Conservation (phyloP, 1,140 invertebrate species). For the Oncopeltus fasciatus region DNA sequence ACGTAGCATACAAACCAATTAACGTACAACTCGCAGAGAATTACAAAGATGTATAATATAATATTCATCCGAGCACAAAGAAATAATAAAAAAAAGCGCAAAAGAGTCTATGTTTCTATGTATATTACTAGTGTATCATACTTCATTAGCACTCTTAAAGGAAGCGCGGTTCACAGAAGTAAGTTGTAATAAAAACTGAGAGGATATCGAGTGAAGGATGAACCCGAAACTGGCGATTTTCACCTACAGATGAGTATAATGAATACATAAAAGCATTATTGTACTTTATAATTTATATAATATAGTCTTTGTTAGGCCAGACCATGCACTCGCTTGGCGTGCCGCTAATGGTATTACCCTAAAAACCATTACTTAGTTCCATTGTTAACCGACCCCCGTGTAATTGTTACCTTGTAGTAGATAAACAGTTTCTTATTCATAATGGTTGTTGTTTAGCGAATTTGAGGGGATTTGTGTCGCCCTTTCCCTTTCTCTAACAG, state of each 20-base stretch:
- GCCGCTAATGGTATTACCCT: constrained; percentile 2
- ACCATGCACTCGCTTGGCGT: constrained; percentile 22
- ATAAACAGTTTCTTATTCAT: constrained; percentile 25
- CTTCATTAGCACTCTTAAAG: neutral
- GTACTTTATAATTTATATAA: constrained; percentile 19
- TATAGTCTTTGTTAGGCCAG: constrained; percentile 18
- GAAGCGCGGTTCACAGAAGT: neutral
- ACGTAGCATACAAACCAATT: neutral
- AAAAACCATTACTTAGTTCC: constrained; percentile 21
- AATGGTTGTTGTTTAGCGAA: constrained; percentile 27
- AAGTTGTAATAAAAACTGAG: neutral
- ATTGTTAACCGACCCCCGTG: constrained; percentile 24
- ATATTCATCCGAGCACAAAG: neutral
- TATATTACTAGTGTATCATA: neutral
- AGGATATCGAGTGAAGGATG: neutral
- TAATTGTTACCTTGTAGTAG: constrained; percentile 27
- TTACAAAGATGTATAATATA: neutral
- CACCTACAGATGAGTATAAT: neutral
- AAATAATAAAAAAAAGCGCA: neutral
- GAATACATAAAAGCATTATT: constrained; percentile 16
- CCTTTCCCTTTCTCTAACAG: constrained; percentile 18
- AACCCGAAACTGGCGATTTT: neutral
- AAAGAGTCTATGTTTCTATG: neutral
- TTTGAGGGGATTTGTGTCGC: constrained; percentile 21
- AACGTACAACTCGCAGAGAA: neutral